A percentile compares a stretch with the other conserved stretches of the same genome.
These are phyloP conservation scores for Lordiphosa clarofinis DNA, from an alignment of 1,140 invertebrate species.

Conservation along the genomic window DNA sequence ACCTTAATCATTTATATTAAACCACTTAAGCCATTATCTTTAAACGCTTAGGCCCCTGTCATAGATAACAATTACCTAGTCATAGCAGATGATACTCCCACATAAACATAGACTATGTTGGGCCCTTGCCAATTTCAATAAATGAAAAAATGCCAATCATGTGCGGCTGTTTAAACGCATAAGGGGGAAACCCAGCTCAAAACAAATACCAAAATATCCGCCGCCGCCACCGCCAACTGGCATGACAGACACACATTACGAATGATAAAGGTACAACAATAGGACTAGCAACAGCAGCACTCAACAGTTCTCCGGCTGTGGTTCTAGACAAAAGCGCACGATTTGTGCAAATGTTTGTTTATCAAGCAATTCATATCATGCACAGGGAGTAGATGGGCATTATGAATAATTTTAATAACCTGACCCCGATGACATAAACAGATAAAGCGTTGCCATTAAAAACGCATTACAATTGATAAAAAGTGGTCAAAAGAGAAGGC, in stretches of 20 bases:
- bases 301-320: slow-evolving; percentile 18
- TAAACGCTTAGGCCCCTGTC: slow-evolving; percentile 15
- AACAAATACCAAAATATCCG: slow-evolving; percentile 23
- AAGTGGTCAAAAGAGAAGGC: slow-evolving; percentile 4
- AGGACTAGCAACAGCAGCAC: slow-evolving; percentile 31
- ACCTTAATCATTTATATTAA: slow-evolving; percentile 23
- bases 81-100: neutral
- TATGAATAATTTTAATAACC: slow-evolving; percentile 72
- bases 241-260: slow-evolving; percentile 67
- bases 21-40: slow-evolving; percentile 32
- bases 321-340: slow-evolving; percentile 36
- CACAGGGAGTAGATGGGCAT: slow-evolving; percentile 11
- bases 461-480: slow-evolving; percentile 75
- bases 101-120: slow-evolving; percentile 14
- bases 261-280: slow-evolving; percentile 66
- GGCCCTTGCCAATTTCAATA: slow-evolving; percentile 28
- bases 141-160: slow-evolving; percentile 57
- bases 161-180: slow-evolving; percentile 10
- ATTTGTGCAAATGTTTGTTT: slow-evolving; percentile 50
- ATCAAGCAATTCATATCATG: slow-evolving; percentile 46
- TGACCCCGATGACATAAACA: slow-evolving; percentile 65
- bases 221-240: slow-evolving; percentile 26
- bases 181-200: slow-evolving; percentile 52
- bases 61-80: slow-evolving; percentile 25
- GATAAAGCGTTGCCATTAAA: slow-evolving; percentile 68